Base-by-base conservation (phyloP, 2,888 invertebrate genomes). In the Meteorus cinctellus region DNA sequence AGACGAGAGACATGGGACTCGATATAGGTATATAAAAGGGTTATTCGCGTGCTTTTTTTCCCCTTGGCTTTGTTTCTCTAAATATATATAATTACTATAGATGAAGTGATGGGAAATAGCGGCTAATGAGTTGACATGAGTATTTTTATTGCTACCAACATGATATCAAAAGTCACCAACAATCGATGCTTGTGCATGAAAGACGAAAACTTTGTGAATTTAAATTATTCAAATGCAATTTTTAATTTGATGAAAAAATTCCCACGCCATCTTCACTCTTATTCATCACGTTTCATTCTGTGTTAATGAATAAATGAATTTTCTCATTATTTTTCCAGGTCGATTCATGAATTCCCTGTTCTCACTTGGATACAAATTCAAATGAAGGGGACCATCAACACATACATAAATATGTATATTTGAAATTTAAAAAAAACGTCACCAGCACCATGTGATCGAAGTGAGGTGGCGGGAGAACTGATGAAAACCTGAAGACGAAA, bases 391-490 rank as follows among this genome's bases (percentile, higher is more conserved):
- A 48, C 48, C 48, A 48, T n/a, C n/a, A n/a, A 48, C 48, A 48
- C 16, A 48, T n/a, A 48, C 4, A 4, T 4, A 48, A 12, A 41
- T 41, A 41, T 41, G 12, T 41, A 41, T 41, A 48, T 48, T 16
- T 48, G 3, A 16, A 16, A n/a, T 55, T 55, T 10, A 19, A 55
- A 55, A 19, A 55, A 8, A 55, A n/a, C 19, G 19, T 19, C 55
- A n/a, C 0, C 1, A 14, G 16, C 6, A 14, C 45, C 12, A 55
- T 55, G 55, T 71, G 71, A 19, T 19, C n/a, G 71, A 27, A 60
- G 55, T 81, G 81, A 72, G 51, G 36, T 16, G 27, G 60, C 2
- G 63, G 70, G 1, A 77, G 77, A 55, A 63, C 74, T 16, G 3
- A 10, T 62, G 62, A 31, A 29, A 27, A 60, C 4, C 24, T 27